Evolutionary conservation across 2,888 invertebrate genomes (phyloP).

Genomic region (Cryptus viduatorius): DNA sequence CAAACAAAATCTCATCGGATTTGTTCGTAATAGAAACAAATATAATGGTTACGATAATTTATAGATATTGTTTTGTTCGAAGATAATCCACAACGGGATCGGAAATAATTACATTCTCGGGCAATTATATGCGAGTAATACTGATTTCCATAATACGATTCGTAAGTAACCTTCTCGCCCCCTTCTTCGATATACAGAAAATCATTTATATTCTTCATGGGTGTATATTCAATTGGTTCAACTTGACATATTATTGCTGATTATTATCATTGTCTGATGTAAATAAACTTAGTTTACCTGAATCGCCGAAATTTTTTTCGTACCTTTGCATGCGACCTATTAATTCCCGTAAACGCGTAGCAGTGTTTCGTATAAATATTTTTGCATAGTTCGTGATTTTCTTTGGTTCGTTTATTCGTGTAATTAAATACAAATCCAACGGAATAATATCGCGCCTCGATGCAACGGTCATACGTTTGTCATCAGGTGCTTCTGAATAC

Average conservation of each 20-base stretch:
- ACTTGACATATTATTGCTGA: slow-evolving; percentile 56
- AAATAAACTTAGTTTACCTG: slow-evolving; percentile 58
- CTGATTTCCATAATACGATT: slow-evolving; percentile 60
- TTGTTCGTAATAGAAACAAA: slow-evolving; percentile 59
- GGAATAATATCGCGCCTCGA: not conserved
- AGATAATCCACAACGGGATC: slow-evolving; percentile 65
- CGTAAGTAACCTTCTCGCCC: slow-evolving; percentile 55
- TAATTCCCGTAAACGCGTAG: slow-evolving; percentile 30
- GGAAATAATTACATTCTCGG: slow-evolving; percentile 65
- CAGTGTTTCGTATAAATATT: not conserved
- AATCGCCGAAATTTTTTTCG: slow-evolving; percentile 27
- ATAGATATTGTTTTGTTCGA: slow-evolving; percentile 61
- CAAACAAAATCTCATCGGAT: slow-evolving; percentile 19
- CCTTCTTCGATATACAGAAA: slow-evolving; percentile 23
- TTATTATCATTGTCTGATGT: slow-evolving; percentile 61
- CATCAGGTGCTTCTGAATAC: slow-evolving; percentile 76
- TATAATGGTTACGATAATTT: slow-evolving; percentile 61
- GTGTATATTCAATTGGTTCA: slow-evolving; percentile 55
- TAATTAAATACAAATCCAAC: not conserved
- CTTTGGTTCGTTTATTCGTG: slow-evolving; percentile 33
- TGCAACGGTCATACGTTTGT: slow-evolving; percentile 70
- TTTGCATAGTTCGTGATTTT: not conserved
- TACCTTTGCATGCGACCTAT: slow-evolving; percentile 54
- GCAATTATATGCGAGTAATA: slow-evolving; percentile 67
- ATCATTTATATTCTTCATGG: slow-evolving; percentile 37